These are phyloP conservation scores for Hemitrygon akajei DNA, from an alignment of 2,797 vertebrate species.

Conservation along the genomic window DNA sequence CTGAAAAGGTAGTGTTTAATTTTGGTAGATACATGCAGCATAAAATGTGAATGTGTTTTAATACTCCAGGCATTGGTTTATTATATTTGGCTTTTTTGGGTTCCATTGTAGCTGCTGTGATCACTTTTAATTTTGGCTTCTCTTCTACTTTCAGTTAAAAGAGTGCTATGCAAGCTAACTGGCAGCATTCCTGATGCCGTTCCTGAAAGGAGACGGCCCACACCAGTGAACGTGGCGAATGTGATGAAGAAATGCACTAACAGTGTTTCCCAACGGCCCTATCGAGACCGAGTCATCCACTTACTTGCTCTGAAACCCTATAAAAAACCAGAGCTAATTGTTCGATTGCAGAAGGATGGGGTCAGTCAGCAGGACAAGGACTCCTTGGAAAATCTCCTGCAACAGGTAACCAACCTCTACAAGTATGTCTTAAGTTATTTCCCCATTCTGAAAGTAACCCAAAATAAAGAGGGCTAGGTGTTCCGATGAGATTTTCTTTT, in stretches of 20 bases:
- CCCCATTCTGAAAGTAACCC: neutral
- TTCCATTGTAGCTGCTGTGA: neutral
- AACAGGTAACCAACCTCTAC: conserved; percentile 68
- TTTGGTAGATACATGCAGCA: neutral
- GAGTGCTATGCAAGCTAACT: conserved; percentile 86
- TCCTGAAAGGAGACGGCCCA: conserved; percentile 76
- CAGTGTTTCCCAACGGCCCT: conserved; percentile 60
- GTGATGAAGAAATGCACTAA: conserved; percentile 65
- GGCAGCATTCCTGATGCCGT: conserved; percentile 72
- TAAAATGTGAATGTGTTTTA: neutral
- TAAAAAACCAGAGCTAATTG: conserved; percentile 86
- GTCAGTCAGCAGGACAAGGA: conserved; percentile 80
- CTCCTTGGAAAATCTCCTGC: conserved; percentile 79
- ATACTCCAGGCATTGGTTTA: neutral
- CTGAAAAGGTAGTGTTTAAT: neutral
- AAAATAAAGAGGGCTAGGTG: neutral
- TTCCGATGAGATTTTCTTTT: neutral
- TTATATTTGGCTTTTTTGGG: too few relatives aligned
- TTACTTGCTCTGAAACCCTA: conserved; percentile 93
- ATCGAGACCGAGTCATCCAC: conserved; percentile 84
- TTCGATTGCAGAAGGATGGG: conserved; percentile 89
- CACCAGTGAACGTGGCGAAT: conserved; percentile 83
- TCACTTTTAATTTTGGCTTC: conserved; percentile 12
- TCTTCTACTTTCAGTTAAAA: conserved; percentile 68
- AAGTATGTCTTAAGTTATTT: neutral